Conservation (phyloP, 2,888 invertebrate genomes). For the Callyntrura sp. region DNA sequence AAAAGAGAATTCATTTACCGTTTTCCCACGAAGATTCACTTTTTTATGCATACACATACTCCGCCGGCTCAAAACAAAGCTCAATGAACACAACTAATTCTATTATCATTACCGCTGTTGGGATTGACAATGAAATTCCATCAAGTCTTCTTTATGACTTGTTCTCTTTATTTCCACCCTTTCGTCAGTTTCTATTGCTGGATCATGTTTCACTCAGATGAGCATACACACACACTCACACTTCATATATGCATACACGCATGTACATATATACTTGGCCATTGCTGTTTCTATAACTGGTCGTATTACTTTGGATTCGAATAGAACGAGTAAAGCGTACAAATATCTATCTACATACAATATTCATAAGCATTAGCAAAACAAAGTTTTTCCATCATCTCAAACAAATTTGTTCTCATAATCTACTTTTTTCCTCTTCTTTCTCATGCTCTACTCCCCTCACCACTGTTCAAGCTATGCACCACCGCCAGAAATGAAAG, state of each 20-base stretch:
- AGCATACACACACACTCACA: neutral
- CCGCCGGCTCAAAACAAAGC: slow-evolving; percentile 44
- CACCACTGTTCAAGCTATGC: slow-evolving; percentile 6
- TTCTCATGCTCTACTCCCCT: slow-evolving; percentile 8
- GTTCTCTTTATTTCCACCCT: neutral
- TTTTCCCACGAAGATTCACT: slow-evolving; percentile 43
- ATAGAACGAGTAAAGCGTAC: slow-evolving; percentile 26
- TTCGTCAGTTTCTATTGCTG: slow-evolving; percentile 12
- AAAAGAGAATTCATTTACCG: slow-evolving; percentile 32
- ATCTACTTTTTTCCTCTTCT: slow-evolving; percentile 59
- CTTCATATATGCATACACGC: too few relatives aligned
- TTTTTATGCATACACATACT: slow-evolving; percentile 16
- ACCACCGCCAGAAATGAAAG: slow-evolving; percentile 34
- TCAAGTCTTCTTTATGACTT: slow-evolving; percentile 54
- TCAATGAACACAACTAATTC: slow-evolving; percentile 65
- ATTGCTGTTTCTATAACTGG: slow-evolving; percentile 2
- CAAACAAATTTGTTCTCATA: slow-evolving; percentile 70
- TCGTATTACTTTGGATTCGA: slow-evolving; percentile 40
- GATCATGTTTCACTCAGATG: neutral
- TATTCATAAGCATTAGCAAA: slow-evolving; percentile 75
- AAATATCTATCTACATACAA: slow-evolving; percentile 63
- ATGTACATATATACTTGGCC: neutral
- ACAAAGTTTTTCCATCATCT: slow-evolving; percentile 74
- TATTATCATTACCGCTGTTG: slow-evolving; percentile 67
- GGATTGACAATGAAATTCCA: slow-evolving; percentile 73